Evolutionary conservation across 2,888 invertebrate genomes (phyloP).

Genomic region (Dynastes hyllus): DNA sequence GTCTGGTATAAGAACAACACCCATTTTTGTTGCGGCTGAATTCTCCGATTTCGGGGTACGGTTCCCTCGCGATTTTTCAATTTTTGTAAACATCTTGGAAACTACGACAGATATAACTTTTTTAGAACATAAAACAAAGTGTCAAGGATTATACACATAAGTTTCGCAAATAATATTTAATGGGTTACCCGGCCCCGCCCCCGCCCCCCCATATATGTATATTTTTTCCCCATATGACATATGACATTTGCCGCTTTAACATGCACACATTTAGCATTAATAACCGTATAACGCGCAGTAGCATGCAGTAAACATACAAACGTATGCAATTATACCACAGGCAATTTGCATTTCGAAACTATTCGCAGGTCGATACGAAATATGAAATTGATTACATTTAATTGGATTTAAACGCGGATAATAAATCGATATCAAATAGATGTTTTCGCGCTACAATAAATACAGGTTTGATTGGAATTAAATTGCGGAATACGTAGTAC

Average conservation of each 20-base stretch:
- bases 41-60: too few species aligned
- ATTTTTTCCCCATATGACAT: not conserved
- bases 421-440: slow-evolving; percentile 10
- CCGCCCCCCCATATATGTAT: too few species aligned
- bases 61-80: too few species aligned
- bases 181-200: too few species aligned
- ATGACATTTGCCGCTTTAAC: not conserved
- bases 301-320: not conserved
- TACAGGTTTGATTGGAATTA: not conserved
- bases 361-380: not conserved
- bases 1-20: too few species aligned
- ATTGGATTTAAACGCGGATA: slow-evolving; percentile 1
- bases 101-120: too few species aligned
- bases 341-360: not conserved
- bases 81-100: too few species aligned
- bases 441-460: slow-evolving; percentile 15
- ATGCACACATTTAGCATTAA: too few species aligned
- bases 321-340: not conserved
- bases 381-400: slow-evolving; percentile 1
- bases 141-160: too few species aligned
- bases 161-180: too few species aligned
- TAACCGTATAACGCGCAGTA: not conserved
- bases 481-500: not conserved
- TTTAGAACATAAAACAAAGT: too few species aligned
- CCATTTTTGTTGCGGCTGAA: too few species aligned